phyloP scores from a whole-genome alignment of 2,888 invertebrate species.

The Amphipoea lucens region DNA sequence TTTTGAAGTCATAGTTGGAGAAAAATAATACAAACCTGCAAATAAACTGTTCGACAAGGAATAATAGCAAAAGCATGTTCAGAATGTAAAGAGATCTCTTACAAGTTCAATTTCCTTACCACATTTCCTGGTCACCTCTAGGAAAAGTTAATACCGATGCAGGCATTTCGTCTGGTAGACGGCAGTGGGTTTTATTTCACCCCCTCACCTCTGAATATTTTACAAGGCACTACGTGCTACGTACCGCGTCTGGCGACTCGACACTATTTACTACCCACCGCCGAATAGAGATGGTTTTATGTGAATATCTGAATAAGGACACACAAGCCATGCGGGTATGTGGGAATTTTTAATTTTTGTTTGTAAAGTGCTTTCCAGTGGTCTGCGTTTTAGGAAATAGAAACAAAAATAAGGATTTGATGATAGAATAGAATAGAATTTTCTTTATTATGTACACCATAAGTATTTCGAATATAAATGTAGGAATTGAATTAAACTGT shows the following conservation, averaged over 20 bases:
- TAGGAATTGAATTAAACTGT: too few relatives aligned
- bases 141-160: conserved; percentile 60
- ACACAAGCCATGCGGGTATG: conserved; percentile 38
- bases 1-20: not conserved
- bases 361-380: conserved; percentile 1
- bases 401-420: not conserved
- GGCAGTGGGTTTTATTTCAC: conserved; percentile 74
- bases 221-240: conserved; percentile 71
- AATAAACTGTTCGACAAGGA: not conserved
- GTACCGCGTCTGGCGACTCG: conserved; percentile 63
- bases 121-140: conserved; percentile 51
- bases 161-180: conserved; percentile 63
- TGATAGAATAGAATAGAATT: too few relatives aligned
- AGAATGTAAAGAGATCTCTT: not conserved
- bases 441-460: too few relatives aligned
- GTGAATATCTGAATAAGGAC: conserved; percentile 71
- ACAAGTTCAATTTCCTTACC: conserved; percentile 20
- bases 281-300: conserved; percentile 75
- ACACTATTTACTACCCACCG: conserved; percentile 67
- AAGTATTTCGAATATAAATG: too few relatives aligned
- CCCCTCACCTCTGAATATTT: conserved; percentile 76
- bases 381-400: not conserved
- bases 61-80: not conserved
- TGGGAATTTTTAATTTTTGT: conserved; percentile 39
- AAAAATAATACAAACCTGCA: not conserved